Evolutionary conservation across 2,888 invertebrate genomes (phyloP).

Genomic region (Uropetala carovei): DNA sequence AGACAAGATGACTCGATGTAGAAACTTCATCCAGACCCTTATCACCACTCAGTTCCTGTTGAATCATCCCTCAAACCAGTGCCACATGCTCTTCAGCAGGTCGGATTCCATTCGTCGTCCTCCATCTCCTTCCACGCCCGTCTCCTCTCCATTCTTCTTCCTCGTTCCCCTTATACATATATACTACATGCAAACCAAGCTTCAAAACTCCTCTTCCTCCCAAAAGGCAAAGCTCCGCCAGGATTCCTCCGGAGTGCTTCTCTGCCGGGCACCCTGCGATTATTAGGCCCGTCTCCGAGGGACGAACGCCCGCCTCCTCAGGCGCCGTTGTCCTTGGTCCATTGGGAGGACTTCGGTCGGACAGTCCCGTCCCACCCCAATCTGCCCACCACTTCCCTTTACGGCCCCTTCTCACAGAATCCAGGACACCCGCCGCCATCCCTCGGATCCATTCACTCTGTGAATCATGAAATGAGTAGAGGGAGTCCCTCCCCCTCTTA

Average conservation of each 20-base stretch:
- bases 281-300: not conserved
- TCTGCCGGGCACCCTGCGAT: not conserved
- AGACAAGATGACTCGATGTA: not conserved
- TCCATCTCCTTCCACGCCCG: not conserved
- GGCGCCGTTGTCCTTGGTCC: too few species aligned
- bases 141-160: not conserved
- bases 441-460: slow-evolving; percentile 40
- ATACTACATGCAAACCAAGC: not conserved
- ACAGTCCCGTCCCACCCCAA: not conserved
- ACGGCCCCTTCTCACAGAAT: not conserved
- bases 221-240: not conserved
- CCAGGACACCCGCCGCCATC: not conserved
- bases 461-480: slow-evolving; percentile 48
- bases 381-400: not conserved
- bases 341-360: too few species aligned
- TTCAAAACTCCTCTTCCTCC: not conserved
- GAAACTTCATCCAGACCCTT: slow-evolving; percentile 27
- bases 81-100: slow-evolving; percentile 8
- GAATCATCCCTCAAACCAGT: not conserved
- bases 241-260: not conserved
- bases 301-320: too few species aligned
- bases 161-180: too few species aligned
- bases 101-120: not conserved
- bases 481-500: slow-evolving; percentile 34
- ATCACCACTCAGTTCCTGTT: not conserved